These are phyloP conservation scores for Notarius quadriscutis DNA, from an alignment of 2,113 vertebrate genomes.

Conservation along the genomic window DNA sequence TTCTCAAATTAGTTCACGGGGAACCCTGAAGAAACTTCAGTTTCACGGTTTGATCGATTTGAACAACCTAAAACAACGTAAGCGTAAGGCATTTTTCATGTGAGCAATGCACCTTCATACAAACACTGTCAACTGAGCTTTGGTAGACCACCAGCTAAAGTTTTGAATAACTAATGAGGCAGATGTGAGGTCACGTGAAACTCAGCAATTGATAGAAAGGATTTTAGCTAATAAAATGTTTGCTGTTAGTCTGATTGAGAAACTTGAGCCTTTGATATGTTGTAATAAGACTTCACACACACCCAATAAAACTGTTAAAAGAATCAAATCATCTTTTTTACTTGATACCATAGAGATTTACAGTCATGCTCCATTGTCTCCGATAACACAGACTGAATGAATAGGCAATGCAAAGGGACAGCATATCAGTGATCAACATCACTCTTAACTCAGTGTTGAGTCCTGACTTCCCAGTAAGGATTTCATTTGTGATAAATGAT, in stretches of 20 bases:
- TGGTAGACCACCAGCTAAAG: no score
- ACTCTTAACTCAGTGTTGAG: conserved; percentile 18
- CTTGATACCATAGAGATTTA: background rate
- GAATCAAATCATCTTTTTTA: background rate
- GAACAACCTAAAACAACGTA: no score
- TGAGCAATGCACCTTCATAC: no score
- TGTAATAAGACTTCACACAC: background rate
- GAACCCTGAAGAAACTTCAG: no score
- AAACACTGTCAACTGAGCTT: no score
- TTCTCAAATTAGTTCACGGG: no score
- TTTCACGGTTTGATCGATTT: no score
- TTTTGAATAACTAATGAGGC: no score
- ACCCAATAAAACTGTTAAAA: background rate
- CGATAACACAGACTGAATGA: background rate
- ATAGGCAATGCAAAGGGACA: background rate
- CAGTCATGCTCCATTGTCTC: background rate
- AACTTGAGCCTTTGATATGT: background rate
- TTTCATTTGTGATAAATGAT: conserved; percentile 28
- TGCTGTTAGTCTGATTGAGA: background rate
- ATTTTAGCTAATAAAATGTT: background rate
- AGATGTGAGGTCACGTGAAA: no score
- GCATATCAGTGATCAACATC: background rate
- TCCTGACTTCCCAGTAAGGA: conserved; percentile 8
- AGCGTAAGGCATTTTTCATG: no score
- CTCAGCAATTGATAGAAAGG: no score